Percentiles rank a stretch among this genome's conserved stretches.
Conservation (phyloP, 2,797 vertebrate species). For the Enteromius thamalakanensis region DNA sequence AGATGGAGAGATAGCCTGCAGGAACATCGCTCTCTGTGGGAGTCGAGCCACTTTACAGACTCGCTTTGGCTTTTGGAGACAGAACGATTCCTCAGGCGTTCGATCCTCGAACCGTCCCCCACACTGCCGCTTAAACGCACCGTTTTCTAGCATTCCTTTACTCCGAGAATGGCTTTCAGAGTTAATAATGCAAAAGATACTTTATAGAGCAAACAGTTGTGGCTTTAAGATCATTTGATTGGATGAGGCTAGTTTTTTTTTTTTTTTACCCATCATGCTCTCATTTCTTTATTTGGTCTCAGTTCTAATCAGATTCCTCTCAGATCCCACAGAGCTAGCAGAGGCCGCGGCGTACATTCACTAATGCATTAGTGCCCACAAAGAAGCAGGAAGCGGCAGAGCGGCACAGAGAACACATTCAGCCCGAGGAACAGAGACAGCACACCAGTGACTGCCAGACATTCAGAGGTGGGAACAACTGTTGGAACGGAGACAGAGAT, state of each 20-base stretch:
- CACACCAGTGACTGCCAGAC: slow-evolving; percentile 38
- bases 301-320: slow-evolving; percentile 12
- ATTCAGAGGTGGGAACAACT: slow-evolving; percentile 72
- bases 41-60: slow-evolving; percentile 57
- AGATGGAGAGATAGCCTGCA: slow-evolving; percentile 75
- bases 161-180: not conserved
- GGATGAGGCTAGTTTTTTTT: not conserved
- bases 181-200: slow-evolving; percentile 19
- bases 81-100: slow-evolving; percentile 42
- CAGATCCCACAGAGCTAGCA: slow-evolving; percentile 1
- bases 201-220: slow-evolving; percentile 1
- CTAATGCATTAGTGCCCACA: slow-evolving; percentile 33
- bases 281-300: not conserved
- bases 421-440: slow-evolving; percentile 42
- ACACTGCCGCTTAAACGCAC: slow-evolving; percentile 22
- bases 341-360: slow-evolving; percentile 15
- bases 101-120: slow-evolving; percentile 17
- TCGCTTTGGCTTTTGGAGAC: slow-evolving; percentile 33
- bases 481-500: slow-evolving; percentile 51
- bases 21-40: slow-evolving; percentile 70
- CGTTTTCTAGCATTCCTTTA: slow-evolving; percentile 4
- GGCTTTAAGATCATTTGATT: slow-evolving; percentile 7
- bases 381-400: slow-evolving; percentile 29
- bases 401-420: slow-evolving; percentile 45
- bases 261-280: slow-evolving; percentile 1